phyloP scores from a whole-genome alignment of 2,113 vertebrate species.

The Bubalus kerabau region DNA sequence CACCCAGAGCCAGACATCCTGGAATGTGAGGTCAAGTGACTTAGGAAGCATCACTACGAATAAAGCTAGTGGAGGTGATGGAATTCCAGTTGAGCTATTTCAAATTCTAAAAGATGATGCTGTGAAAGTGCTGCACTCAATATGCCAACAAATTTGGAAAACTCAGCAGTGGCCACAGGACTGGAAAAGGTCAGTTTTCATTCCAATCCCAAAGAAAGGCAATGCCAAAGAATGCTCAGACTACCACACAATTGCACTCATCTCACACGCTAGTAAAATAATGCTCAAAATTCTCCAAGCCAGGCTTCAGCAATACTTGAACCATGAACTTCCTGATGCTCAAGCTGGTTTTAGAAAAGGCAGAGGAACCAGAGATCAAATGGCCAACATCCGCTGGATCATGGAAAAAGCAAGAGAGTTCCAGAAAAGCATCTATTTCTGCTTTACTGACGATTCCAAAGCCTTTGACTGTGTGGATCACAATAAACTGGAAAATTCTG shows the following conservation, averaged over 20 bases:
- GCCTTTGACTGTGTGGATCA: too few species aligned
- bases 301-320: neutral
- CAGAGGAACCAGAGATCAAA: neutral
- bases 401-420: neutral
- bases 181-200: too few species aligned
- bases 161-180: too few species aligned
- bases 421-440: too few species aligned
- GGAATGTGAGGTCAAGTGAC: neutral
- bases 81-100: neutral
- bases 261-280: rapidly evolving
- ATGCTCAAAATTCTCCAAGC: neutral
- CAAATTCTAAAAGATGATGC: neutral
- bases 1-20: neutral
- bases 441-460: too few species aligned
- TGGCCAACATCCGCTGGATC: neutral
- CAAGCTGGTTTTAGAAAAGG: neutral
- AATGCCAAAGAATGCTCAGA: neutral
- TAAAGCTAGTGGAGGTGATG: neutral
- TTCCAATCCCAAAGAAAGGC: too few species aligned
- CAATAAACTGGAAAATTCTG: too few species aligned
- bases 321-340: neutral
- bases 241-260: neutral
- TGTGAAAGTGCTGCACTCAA: too few species aligned
- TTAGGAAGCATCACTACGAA: neutral
- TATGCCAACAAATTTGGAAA: too few species aligned